These are phyloP conservation scores for Lysandra bellargus DNA, from an alignment of 2,888 invertebrate genomes.

Conservation along the genomic window DNA sequence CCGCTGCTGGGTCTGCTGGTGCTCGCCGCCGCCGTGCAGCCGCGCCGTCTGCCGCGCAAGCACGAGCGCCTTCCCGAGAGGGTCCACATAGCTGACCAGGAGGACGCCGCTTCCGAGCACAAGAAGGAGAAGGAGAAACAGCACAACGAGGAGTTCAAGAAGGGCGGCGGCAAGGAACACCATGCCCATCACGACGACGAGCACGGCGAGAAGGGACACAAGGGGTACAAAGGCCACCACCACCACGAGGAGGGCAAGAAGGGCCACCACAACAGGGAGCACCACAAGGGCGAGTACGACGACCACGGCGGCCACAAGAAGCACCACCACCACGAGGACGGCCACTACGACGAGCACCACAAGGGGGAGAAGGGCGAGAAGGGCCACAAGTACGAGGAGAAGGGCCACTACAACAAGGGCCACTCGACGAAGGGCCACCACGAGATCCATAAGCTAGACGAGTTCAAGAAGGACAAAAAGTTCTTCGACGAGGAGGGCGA, in stretches of 20 bases:
- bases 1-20: conserved; percentile 58
- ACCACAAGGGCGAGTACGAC: conserved; percentile 82
- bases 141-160: conserved; percentile 76
- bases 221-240: conserved; percentile 86
- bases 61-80: conserved; percentile 42
- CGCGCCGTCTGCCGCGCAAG: conserved; percentile 55
- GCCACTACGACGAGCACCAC: conserved; percentile 83
- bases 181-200: conserved; percentile 83
- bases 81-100: conserved; percentile 54
- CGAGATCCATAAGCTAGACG: conserved; percentile 91
- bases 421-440: conserved; percentile 93
- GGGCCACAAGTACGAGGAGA: conserved; percentile 83
- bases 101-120: conserved; percentile 66
- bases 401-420: conserved; percentile 90
- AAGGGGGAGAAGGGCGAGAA: conserved; percentile 85
- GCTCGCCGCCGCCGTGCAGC: conserved; percentile 51
- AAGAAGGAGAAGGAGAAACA: conserved; percentile 76
- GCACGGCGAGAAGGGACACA: conserved; percentile 86
- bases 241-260: conserved; percentile 85
- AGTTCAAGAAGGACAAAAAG: conserved; percentile 92
- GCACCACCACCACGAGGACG: conserved; percentile 83
- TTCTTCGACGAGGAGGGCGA: conserved; percentile 93
- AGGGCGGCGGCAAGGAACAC: conserved; percentile 85
- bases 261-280: conserved; percentile 87
- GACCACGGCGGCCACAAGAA: conserved; percentile 83